These are phyloP conservation scores for Bergia puertoricense DNA, from an alignment of 92 coral and sea anemone species.

Conservation along the genomic window DNA sequence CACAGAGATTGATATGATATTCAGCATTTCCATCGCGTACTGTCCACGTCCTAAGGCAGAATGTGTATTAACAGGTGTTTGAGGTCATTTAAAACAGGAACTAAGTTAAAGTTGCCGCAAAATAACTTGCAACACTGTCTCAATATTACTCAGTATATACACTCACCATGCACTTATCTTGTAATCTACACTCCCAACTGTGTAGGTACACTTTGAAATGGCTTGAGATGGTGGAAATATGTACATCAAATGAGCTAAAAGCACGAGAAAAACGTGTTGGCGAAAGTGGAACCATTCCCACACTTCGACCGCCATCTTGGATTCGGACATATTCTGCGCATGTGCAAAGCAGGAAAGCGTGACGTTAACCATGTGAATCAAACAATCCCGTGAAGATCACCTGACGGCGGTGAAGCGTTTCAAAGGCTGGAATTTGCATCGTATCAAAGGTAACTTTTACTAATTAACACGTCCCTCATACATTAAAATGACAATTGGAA, in stretches of 20 bases:
- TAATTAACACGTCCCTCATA: background rate
- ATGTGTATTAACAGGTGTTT: background rate
- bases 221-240: slow-evolving; percentile 29
- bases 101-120: background rate
- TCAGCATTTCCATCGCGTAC: slow-evolving; percentile 28
- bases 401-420: background rate
- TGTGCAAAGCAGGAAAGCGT: slow-evolving; percentile 42
- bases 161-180: slow-evolving; percentile 62
- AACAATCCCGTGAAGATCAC: slow-evolving; percentile 61
- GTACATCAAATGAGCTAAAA: background rate
- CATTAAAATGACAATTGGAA: background rate
- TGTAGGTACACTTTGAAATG: slow-evolving; percentile 52
- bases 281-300: slow-evolving; percentile 30
- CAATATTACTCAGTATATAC: background rate
- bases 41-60: slow-evolving; percentile 62
- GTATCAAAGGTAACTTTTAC: background rate
- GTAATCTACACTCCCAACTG: slow-evolving; percentile 43
- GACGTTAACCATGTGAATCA: slow-evolving; percentile 35
- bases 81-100: background rate
- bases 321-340: slow-evolving; percentile 46
- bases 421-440: background rate
- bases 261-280: slow-evolving; percentile 15
- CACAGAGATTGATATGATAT: slow-evolving; percentile 67
- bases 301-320: slow-evolving; percentile 84
- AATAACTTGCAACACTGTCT: background rate